Evolutionary conservation across 35 echinoderm and acorn worm species (phyloP), one percentile per base, ranked within the genome.

Genomic region (Anneissia japonica): DNA sequence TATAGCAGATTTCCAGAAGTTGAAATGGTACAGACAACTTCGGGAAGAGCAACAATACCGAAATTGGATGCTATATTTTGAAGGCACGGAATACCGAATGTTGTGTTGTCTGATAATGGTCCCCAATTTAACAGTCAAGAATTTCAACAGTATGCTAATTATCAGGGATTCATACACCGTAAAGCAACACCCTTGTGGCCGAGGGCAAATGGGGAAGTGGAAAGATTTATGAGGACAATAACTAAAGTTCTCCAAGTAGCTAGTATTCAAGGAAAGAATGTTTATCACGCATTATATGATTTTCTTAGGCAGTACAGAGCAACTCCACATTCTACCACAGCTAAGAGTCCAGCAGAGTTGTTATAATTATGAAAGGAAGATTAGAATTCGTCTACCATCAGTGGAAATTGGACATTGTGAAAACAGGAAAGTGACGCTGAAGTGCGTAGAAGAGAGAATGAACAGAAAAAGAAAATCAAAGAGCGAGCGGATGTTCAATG

Each of bases 231-330:
- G 89, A 77, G 74, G 46, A 81, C 39, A 30, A 31, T 83, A 28
- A 81, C 86, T 43, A 90, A 93, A 39, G 45, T 79, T 0, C 45
- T 81, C 31, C 34, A 77, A 29, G 77, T 88, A 51, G 84, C 92
- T 16, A 43, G 82, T 26, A 46, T 51, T 9, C 79, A 91, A 32
- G 32, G 45, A n/a, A 94, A 83, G 36, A 86, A 35, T 79, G 37
- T 84, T 46, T 30, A 86, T 32, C 88, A 94, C 29, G 83, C 37
- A 76, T 32, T 90, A n/a, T 80, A 86, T 74, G 40, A 82, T 38
- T 94, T 87, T 74, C 89, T 90, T 3, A 82, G 82, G 6, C 91
- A 91, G 31, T 95, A 95, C 41, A 37, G 82, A 34, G 85, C 89
- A 23, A 91, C 89, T 19, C 84, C 89, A 0, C 93, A 95, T 51